These are phyloP conservation scores for Pangasius sanitwongsei DNA, from an alignment of 2,797 vertebrate genomes.

Conservation along the genomic window DNA sequence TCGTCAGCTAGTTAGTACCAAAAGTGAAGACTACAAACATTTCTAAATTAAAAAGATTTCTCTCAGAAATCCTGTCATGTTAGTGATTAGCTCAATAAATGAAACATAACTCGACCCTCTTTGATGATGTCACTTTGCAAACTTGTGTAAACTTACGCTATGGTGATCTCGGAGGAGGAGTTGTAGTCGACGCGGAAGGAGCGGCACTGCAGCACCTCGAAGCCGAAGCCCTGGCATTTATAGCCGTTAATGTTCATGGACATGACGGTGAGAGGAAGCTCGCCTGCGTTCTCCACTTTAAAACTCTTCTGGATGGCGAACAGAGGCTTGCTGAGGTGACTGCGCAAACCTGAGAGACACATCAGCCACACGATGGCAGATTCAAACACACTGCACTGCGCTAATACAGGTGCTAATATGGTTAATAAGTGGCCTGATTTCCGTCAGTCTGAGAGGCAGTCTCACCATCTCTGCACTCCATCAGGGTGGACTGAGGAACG, in stretches of 20 bases:
- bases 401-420: no score
- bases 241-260: constrained; percentile 97
- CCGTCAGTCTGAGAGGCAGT: not conserved
- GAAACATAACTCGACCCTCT: not conserved
- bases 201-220: constrained; percentile 91
- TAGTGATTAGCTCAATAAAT: not conserved
- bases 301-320: constrained; percentile 95
- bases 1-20: not conserved
- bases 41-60: not conserved
- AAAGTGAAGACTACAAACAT: not conserved
- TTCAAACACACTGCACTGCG: not conserved
- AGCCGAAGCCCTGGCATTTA: constrained; percentile 95
- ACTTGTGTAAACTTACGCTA: constrained; percentile 81
- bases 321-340: constrained; percentile 82
- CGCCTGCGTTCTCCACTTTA: constrained; percentile 95
- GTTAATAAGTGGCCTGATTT: not conserved
- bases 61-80: not conserved
- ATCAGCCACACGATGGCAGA: not conserved
- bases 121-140: not conserved
- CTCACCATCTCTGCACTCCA: constrained; percentile 95
- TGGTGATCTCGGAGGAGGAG: constrained; percentile 90
- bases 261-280: constrained; percentile 89
- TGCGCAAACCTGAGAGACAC: constrained; percentile 79
- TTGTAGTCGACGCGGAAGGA: constrained; percentile 88
- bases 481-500: constrained; percentile 94